Percentiles rank a stretch among this genome's conserved stretches.
These are phyloP conservation scores for Notarius lentiginosus DNA, from an alignment of 2,113 vertebrate species.

Conservation along the genomic window DNA sequence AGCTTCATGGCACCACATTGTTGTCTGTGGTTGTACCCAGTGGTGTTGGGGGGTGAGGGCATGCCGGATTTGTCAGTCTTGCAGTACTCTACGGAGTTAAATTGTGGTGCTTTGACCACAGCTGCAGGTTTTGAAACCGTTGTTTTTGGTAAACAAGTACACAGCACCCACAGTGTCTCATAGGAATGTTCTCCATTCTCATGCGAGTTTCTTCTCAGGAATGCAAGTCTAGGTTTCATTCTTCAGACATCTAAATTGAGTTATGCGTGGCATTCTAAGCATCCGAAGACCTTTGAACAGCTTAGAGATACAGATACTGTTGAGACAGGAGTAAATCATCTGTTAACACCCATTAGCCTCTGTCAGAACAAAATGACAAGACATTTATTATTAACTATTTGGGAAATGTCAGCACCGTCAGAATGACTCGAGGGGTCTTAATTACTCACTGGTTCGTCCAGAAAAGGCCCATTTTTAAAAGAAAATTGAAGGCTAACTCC, in stretches of 20 bases:
- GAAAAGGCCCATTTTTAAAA: slow-evolving; percentile 75
- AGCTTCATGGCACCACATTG: background rate
- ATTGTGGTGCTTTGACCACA: background rate
- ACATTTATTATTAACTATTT: slow-evolving; percentile 83
- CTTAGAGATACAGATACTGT: slow-evolving; percentile 5
- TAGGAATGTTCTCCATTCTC: background rate
- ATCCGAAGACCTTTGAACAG: slow-evolving; percentile 51
- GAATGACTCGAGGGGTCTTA: slow-evolving; percentile 77
- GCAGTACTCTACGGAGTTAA: background rate
- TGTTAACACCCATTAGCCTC: slow-evolving; percentile 81
- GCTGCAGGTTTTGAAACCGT: background rate
- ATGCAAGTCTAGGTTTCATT: background rate
- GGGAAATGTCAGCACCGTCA: slow-evolving; percentile 76
- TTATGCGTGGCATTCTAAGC: background rate
- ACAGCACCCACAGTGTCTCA: background rate
- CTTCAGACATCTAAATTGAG: background rate
- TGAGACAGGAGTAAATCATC: slow-evolving; percentile 73
- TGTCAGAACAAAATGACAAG: slow-evolving; percentile 79
- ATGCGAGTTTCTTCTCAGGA: background rate
- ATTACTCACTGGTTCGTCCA: slow-evolving; percentile 80
- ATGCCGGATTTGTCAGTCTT: background rate
- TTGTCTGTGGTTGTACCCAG: background rate
- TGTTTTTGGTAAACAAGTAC: background rate
- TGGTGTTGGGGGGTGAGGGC: background rate
- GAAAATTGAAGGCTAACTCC: slow-evolving; percentile 73